Evolutionary conservation across 30 jellyfish, hydroid and myxozoan genomes (phyloP).

Genomic region (Turritopsis rubra): DNA sequence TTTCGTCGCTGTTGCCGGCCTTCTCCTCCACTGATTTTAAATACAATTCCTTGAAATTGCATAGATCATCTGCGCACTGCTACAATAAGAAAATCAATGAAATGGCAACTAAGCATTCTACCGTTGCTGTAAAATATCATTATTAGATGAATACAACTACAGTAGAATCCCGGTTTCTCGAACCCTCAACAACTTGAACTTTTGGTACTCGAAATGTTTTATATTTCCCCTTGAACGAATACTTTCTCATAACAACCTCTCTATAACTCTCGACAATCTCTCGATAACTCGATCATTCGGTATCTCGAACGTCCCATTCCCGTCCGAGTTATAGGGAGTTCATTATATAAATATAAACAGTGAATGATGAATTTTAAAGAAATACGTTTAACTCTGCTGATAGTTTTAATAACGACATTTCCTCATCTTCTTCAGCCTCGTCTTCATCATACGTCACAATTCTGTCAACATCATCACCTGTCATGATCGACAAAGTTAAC

Average conservation of each 20-base stretch:
- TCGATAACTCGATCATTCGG: too few species aligned
- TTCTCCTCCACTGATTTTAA: not conserved
- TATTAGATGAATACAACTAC: not conserved
- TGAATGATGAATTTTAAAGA: too few species aligned
- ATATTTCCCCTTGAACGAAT: too few species aligned
- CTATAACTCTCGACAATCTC: too few species aligned
- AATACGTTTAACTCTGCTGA: not conserved
- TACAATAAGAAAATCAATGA: not conserved
- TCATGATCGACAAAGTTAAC: not conserved
- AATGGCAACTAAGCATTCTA: not conserved
- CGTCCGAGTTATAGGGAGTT: too few species aligned
- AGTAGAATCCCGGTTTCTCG: too few species aligned
- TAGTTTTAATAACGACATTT: not conserved
- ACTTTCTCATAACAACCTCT: too few species aligned
- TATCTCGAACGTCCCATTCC: too few species aligned
- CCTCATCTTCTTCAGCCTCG: not conserved
- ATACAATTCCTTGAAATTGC: slow-evolving; percentile 1
- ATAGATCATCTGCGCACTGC: not conserved
- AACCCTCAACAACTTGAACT: too few species aligned
- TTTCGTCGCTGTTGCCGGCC: not conserved
- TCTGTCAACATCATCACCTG: not conserved
- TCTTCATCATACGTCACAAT: not conserved
- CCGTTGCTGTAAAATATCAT: not conserved
- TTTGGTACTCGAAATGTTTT: too few species aligned
- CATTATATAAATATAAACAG: too few species aligned